A percentile compares a stretch with the other conserved stretches of the same genome.
phyloP scores from a whole-genome alignment of 2,797 vertebrate species.

The Pampus argenteus region DNA sequence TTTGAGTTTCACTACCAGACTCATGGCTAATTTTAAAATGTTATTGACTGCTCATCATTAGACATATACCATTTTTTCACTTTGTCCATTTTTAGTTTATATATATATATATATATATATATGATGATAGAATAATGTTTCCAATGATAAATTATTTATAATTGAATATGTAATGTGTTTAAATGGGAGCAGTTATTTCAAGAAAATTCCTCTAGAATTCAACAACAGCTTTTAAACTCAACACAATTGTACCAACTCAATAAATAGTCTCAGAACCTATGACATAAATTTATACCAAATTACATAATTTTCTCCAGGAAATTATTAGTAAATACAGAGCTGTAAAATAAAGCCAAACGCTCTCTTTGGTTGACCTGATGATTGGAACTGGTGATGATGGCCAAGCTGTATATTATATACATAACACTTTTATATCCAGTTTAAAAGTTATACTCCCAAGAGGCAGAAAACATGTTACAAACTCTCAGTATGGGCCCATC shows the following conservation, averaged over 20 bases:
- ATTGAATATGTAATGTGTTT: background rate
- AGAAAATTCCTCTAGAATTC: background rate
- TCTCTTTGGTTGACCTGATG: background rate
- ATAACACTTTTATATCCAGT: background rate
- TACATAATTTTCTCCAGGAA: background rate
- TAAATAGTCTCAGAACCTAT: background rate
- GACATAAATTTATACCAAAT: slow-evolving; percentile 3
- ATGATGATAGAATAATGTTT: slow-evolving; percentile 6
- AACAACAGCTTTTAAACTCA: background rate
- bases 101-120: too few species aligned
- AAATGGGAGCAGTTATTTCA: background rate
- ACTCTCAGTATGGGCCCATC: slow-evolving; percentile 27
- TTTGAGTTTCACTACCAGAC: slow-evolving; percentile 21
- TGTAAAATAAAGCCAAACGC: background rate
- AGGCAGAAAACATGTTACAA: slow-evolving; percentile 16
- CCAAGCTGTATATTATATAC: background rate
- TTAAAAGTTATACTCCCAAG: background rate
- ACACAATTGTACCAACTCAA: background rate
- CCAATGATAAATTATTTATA: background rate
- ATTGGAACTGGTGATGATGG: background rate
- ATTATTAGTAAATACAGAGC: background rate
- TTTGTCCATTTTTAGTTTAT: background rate
- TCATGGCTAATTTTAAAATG: slow-evolving; percentile 24
- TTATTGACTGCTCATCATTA: slow-evolving; percentile 12
- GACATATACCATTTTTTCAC: background rate